These are phyloP conservation scores for Rhopalosiphum nymphaeae DNA, from an alignment of 2,888 invertebrate species.

Conservation along the genomic window DNA sequence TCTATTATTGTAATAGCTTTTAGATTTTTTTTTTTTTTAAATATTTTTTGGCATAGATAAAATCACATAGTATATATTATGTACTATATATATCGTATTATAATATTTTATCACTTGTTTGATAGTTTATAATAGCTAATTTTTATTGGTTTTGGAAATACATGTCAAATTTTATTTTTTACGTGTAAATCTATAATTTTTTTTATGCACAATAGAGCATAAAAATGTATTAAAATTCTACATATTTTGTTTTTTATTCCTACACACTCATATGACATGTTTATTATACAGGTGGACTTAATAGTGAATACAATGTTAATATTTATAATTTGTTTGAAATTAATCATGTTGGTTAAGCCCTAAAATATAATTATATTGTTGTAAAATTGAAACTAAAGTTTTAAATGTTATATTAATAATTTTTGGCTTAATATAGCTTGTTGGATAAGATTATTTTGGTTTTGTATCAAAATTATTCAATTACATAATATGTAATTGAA, in stretches of 20 bases:
- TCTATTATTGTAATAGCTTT: slow-evolving; percentile 33
- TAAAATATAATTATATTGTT: slow-evolving; percentile 1
- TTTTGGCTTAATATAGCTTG: background rate
- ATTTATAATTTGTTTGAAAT: background rate
- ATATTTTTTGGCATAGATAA: background rate
- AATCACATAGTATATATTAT: background rate
- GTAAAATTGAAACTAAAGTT: background rate
- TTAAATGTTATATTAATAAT: background rate
- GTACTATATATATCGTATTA: background rate
- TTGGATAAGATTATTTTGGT: background rate
- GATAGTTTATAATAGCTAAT: background rate
- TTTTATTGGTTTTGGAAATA: background rate
- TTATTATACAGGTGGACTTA: background rate
- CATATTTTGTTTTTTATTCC: background rate
- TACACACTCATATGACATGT: background rate
- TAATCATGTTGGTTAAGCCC: background rate
- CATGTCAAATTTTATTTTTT: background rate
- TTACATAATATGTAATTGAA: background rate
- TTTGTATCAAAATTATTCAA: background rate
- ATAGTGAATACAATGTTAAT: background rate
- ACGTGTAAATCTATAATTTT: background rate
- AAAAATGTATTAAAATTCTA: background rate
- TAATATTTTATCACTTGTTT: background rate
- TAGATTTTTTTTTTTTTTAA: too few relatives aligned
- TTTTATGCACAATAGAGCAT: background rate